Evolutionary conservation across 2,113 vertebrate genomes (phyloP).

Genomic region (Aphyosemion australe): DNA sequence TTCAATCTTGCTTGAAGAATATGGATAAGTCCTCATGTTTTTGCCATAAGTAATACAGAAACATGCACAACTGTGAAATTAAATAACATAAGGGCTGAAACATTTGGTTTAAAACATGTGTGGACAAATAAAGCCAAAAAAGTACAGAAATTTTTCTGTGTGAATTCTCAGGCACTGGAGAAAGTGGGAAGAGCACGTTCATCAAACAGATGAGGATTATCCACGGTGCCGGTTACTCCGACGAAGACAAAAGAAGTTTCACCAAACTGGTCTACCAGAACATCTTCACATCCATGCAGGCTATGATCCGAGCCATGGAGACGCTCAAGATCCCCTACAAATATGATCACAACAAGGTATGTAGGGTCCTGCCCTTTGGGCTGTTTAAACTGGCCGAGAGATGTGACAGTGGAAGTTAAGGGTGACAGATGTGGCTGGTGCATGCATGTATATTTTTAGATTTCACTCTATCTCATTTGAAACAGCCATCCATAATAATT

Average conservation of each 20-base stretch:
- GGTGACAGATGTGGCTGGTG: background rate
- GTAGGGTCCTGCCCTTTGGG: constrained; percentile 9
- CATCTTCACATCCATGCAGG: constrained; percentile 96
- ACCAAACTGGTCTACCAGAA: constrained; percentile 98
- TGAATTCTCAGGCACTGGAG: constrained; percentile 75
- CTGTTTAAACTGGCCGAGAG: background rate
- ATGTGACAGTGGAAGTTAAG: background rate
- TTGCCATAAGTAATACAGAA: too few species aligned
- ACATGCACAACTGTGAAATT: too few species aligned
- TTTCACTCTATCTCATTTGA: constrained; percentile 60
- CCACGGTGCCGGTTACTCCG: constrained; percentile 92
- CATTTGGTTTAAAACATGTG: too few species aligned
- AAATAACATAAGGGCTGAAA: too few species aligned
- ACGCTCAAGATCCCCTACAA: constrained; percentile 96
- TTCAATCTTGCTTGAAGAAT: too few species aligned
- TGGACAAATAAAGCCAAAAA: too few species aligned
- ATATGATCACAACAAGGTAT: constrained; percentile 93
- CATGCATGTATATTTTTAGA: constrained; percentile 50
- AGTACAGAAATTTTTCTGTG: constrained; percentile 1
- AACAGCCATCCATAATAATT: constrained; percentile 67
- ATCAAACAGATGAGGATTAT: constrained; percentile 85
- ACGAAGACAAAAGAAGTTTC: constrained; percentile 95
- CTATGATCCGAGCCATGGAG: constrained; percentile 95
- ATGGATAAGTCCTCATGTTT: too few species aligned
- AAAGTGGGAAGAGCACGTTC: constrained; percentile 83